phyloP scores from a whole-genome alignment of 2,888 invertebrate genomes.

The Drosophila putrida region DNA sequence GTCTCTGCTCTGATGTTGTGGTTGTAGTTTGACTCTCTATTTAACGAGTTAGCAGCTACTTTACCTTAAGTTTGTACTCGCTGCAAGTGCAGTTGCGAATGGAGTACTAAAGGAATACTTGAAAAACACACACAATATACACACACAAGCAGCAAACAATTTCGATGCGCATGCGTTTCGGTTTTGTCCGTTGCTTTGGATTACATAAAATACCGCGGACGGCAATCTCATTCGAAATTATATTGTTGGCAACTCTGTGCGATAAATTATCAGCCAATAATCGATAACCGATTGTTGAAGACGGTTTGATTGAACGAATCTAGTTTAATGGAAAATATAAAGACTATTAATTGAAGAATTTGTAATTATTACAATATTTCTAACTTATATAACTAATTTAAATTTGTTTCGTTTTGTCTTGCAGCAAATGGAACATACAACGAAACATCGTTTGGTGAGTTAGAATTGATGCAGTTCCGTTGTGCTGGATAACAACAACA shows the following conservation, averaged over 20 bases:
- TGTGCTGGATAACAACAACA: slow-evolving; percentile 46
- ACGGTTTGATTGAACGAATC: background rate
- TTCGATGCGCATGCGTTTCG: slow-evolving; percentile 63
- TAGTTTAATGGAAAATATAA: background rate
- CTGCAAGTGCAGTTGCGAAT: slow-evolving; percentile 51
- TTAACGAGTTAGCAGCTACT: slow-evolving; percentile 42
- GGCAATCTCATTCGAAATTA: too few relatives aligned
- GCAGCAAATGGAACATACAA: slow-evolving; percentile 65
- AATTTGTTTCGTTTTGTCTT: slow-evolving; percentile 31
- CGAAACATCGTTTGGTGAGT: slow-evolving; percentile 60
- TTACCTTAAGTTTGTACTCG: slow-evolving; percentile 35
- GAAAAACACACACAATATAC: slow-evolving; percentile 35
- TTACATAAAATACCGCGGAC: slow-evolving; percentile 52
- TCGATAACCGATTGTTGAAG: slow-evolving; percentile 22
- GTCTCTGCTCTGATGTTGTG: slow-evolving; percentile 26
- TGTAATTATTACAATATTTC: background rate
- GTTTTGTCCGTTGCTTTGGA: slow-evolving; percentile 31
- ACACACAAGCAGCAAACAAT: slow-evolving; percentile 29
- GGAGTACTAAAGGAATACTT: slow-evolving; percentile 40
- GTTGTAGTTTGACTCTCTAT: slow-evolving; percentile 19
- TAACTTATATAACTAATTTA: background rate
- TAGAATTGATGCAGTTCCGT: slow-evolving; percentile 46
- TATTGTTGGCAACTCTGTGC: slow-evolving; percentile 50
- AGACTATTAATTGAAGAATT: too few relatives aligned
- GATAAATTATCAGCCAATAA: slow-evolving; percentile 12